phyloP scores from a whole-genome alignment of 37 sponge, comb jelly and placozoan genomes.

The Beroe ovata region DNA sequence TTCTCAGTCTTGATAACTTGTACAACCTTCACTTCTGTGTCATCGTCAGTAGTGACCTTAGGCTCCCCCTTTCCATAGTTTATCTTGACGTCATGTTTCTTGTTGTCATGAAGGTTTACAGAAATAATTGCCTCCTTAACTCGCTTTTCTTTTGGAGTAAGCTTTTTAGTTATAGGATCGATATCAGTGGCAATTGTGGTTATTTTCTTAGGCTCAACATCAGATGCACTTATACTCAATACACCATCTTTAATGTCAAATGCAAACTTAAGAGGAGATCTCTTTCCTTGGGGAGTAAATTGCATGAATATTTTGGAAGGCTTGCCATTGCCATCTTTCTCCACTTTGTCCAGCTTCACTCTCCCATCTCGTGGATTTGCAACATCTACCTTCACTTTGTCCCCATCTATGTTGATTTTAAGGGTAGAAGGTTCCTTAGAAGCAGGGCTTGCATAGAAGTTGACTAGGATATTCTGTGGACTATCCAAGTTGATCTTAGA shows the following conservation, averaged over 20 bases:
- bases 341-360: conserved; percentile 12
- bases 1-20: conserved; percentile 54
- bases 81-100: conserved; percentile 35
- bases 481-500: conserved; percentile 16
- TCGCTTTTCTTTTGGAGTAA: conserved; percentile 39
- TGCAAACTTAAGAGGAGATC: conserved; percentile 31
- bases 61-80: conserved; percentile 28
- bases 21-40: conserved; percentile 7
- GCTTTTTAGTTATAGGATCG: conserved; percentile 59
- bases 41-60: not conserved
- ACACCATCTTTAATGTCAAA: conserved; percentile 60
- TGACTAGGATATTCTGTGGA: conserved; percentile 31
- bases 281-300: conserved; percentile 38
- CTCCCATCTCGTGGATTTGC: conserved; percentile 17
- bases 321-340: not conserved
- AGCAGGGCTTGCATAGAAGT: conserved; percentile 31
- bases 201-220: conserved; percentile 8
- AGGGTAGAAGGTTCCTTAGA: conserved; percentile 26
- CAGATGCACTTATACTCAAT: conserved; percentile 24
- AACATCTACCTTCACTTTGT: conserved; percentile 21
- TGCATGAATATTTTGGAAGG: conserved; percentile 22
- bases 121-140: conserved; percentile 53
- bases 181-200: not conserved
- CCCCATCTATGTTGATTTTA: conserved; percentile 39
- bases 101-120: conserved; percentile 25